Evolutionary conservation across 2,888 invertebrate genomes (phyloP).

Genomic region (Phytoseiulus persimilis): DNA sequence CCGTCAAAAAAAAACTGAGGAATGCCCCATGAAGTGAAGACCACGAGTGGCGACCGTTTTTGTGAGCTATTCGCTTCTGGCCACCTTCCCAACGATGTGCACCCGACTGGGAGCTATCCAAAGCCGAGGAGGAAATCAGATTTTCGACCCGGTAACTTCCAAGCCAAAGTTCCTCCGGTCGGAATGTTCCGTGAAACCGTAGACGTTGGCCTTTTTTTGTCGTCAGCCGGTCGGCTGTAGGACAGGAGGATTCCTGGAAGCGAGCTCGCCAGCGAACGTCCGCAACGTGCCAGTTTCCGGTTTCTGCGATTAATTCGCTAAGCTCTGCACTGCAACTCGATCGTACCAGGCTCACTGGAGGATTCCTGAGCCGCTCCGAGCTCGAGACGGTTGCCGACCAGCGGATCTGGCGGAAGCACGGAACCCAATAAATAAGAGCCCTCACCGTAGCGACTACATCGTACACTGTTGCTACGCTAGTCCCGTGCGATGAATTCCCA

Average conservation of each 20-base stretch:
- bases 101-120: background rate
- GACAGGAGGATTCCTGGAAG: background rate
- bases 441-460: background rate
- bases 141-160: background rate
- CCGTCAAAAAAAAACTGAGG: background rate
- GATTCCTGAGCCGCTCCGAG: background rate
- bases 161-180: background rate
- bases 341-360: background rate
- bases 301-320: background rate
- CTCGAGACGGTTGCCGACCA: too few relatives aligned
- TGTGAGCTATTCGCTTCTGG: background rate
- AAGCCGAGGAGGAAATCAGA: background rate
- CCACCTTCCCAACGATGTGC: background rate
- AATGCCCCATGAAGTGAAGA: background rate
- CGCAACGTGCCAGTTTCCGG: background rate
- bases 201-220: background rate
- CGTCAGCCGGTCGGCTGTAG: background rate
- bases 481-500: background rate
- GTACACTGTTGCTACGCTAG: background rate
- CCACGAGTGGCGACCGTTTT: background rate
- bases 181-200: background rate
- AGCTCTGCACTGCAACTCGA: background rate
- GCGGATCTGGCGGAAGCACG: background rate
- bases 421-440: background rate
- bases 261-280: background rate